phyloP scores from a whole-genome alignment of 2,797 vertebrate species.

The Momotus momota region DNA sequence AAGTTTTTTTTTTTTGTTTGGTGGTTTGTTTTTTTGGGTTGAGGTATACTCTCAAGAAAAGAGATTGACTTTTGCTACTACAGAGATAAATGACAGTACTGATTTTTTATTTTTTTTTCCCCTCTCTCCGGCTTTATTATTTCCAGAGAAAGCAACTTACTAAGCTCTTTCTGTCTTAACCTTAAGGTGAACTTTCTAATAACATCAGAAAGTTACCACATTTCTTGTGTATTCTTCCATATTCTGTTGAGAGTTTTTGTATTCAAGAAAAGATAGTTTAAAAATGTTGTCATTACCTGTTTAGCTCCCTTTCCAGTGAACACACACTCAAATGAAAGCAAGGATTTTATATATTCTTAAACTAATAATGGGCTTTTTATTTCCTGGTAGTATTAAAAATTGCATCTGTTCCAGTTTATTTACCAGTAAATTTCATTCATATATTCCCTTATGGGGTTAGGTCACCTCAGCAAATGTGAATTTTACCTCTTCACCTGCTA shows the following conservation, averaged over 20 bases:
- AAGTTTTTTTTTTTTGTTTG: not conserved
- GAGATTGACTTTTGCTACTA: not conserved
- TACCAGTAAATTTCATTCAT: not conserved
- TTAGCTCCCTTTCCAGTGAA: not conserved
- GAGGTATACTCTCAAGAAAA: not conserved
- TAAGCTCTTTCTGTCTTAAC: not conserved
- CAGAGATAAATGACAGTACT: not conserved
- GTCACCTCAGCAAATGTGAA: not conserved
- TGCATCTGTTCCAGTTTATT: conserved; percentile 1
- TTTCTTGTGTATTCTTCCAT: not conserved
- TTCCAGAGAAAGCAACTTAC: not conserved
- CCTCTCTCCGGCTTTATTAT: not conserved
- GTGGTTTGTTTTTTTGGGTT: not conserved
- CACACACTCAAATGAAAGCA: not conserved
- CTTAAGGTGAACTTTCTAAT: not conserved
- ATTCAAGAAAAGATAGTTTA: not conserved
- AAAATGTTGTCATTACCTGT: not conserved
- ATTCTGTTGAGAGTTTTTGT: not conserved
- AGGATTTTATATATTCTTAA: not conserved
- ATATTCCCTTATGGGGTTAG: not conserved
- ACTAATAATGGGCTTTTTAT: not conserved
- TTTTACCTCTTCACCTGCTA: conserved; percentile 32
- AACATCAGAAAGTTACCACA: not conserved
- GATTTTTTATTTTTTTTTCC: not conserved
- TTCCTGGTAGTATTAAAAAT: not conserved